A percentile compares a stretch with the other conserved stretches of the same genome.
Conservation (phyloP, 2,888 invertebrate species). For the Oxytorus armatus region DNA sequence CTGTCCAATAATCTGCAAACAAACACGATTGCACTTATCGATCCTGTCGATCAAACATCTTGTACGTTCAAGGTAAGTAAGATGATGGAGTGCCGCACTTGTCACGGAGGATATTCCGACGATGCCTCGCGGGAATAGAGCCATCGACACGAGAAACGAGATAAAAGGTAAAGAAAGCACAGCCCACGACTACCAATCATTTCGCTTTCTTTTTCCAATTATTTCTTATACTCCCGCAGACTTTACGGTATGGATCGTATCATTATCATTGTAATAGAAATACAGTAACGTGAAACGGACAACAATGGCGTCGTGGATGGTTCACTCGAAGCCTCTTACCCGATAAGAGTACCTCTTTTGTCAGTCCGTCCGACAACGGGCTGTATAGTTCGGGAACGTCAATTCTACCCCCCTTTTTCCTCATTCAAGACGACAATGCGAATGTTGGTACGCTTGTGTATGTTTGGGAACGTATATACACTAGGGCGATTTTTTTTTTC, state of each 20-base stretch:
- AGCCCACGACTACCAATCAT: not conserved
- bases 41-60: not conserved
- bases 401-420: not conserved
- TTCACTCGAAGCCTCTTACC: constrained; percentile 22
- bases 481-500: no score
- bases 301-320: not conserved
- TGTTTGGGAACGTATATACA: no score
- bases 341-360: constrained; percentile 56
- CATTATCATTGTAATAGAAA: constrained; percentile 20
- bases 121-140: constrained; percentile 20
- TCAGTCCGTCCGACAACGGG: constrained; percentile 10
- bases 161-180: constrained; percentile 5
- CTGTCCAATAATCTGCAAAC: constrained; percentile 10
- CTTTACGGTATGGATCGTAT: not conserved
- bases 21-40: constrained; percentile 24
- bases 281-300: not conserved
- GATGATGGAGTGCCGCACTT: constrained; percentile 39
- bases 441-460: no score
- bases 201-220: not conserved
- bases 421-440: not conserved
- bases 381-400: not conserved
- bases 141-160: constrained; percentile 10
- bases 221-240: not conserved
- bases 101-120: constrained; percentile 29
- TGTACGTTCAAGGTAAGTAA: constrained; percentile 20